phyloP scores from a whole-genome alignment of 2,113 vertebrate genomes.

The Micromys minutus region DNA sequence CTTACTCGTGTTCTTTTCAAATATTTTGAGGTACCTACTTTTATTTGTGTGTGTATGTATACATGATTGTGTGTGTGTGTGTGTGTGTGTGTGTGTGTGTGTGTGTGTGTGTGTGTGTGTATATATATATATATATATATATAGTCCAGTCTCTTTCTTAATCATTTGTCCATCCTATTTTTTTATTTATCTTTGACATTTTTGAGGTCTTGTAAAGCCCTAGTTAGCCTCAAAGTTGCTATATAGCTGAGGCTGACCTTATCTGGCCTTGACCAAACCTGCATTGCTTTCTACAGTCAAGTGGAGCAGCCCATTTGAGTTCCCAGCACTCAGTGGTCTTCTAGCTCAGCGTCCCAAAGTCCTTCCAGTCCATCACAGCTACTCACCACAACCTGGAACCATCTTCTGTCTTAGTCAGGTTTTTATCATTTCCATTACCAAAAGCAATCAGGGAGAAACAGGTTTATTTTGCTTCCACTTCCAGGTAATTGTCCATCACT shows the following conservation, averaged over 20 bases:
- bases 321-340: not conserved
- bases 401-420: not conserved
- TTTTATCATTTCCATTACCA: not conserved
- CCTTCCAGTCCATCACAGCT: not conserved
- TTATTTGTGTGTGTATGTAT: not conserved
- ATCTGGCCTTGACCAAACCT: not conserved
- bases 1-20: constrained; percentile 98
- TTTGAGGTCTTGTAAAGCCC: not conserved
- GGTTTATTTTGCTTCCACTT: not conserved
- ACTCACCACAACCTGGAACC: not conserved
- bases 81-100: not conserved
- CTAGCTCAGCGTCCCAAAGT: not conserved
- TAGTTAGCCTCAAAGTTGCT: not conserved
- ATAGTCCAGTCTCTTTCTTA: not conserved
- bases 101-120: not conserved
- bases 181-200: not conserved
- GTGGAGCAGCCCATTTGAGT: not conserved
- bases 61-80: not conserved
- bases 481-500: not conserved
- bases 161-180: not conserved
- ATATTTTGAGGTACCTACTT: constrained; percentile 95
- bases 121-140: not conserved
- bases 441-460: not conserved
- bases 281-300: not conserved
- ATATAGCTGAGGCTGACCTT: not conserved